A percentile compares a stretch with the other conserved stretches of the same genome.
phyloP scores from a whole-genome alignment of 1,140 invertebrate species.

The Dysdera silvatica region DNA sequence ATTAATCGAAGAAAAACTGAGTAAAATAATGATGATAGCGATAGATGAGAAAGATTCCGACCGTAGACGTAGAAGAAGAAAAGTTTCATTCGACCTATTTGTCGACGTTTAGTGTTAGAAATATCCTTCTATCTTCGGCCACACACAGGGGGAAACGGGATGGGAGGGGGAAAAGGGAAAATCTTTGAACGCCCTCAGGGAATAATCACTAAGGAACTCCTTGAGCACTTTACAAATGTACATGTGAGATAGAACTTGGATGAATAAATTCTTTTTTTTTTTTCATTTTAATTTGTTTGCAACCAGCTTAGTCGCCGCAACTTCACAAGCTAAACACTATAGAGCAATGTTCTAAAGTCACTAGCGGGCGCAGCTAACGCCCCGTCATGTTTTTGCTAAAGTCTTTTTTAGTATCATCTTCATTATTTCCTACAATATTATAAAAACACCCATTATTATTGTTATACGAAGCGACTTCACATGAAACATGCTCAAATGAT shows the following conservation, averaged over 20 bases:
- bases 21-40: too few species aligned
- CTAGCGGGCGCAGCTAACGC: constrained; percentile 17
- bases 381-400: constrained; percentile 14
- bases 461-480: background rate
- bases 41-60: too few species aligned
- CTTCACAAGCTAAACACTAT: constrained; percentile 22
- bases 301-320: too few species aligned
- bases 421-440: constrained; percentile 21
- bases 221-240: constrained; percentile 32
- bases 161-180: constrained; percentile 1
- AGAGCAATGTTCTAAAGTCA: constrained; percentile 23
- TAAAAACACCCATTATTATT: constrained; percentile 26
- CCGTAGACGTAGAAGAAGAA: constrained; percentile 10
- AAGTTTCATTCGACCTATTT: background rate
- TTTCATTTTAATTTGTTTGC: background rate
- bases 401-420: constrained; percentile 8
- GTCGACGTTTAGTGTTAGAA: background rate
- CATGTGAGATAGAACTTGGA: constrained; percentile 16
- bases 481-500: too few species aligned
- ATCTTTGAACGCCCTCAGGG: background rate
- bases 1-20: too few species aligned
- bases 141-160: constrained; percentile 2
- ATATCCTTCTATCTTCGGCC: background rate
- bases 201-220: constrained; percentile 3
- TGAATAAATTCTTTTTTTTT: constrained; percentile 3